Base-by-base conservation (phyloP, 2,113 vertebrate genomes). In the Malurus alboscapulatus region DNA sequence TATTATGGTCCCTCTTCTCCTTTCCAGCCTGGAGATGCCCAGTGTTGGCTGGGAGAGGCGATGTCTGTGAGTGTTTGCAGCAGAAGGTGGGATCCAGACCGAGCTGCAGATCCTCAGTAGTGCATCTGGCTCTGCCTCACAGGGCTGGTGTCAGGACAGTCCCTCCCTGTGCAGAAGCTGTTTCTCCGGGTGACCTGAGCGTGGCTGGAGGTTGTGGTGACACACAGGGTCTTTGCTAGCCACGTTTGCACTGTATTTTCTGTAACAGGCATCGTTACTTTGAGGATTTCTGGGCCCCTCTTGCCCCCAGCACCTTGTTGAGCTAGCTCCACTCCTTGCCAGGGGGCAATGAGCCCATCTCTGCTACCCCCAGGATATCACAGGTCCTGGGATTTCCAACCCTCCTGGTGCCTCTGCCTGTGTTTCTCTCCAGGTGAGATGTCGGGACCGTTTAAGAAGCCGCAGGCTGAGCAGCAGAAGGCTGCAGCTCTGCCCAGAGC, bases 391-490 rank as follows among this genome's bases (percentile, higher is more conserved):
- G 8, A 50, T 85, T 91, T 81, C 67, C 38, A 30, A 24, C 42
- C 10, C 9, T 16, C 40, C 40, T 29, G 53, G 19, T 18, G 34
- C 15, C 14, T 80, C 17, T 54, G 80, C 38, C 54, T 18, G 11
- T 53, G 55, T 82, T 77, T 66, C 4, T 63, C 29, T 10, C 66
- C 11, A 47, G 59, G 68, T 69, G 93, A 63, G 83, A 3, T 61
- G 69, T 44, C 61, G 86, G 86, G 29, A 55, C 24, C 10, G 0
- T 88, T 86, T 63, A 9, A 63, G 55, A 25, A n/a, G 57, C 90
- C 80, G 83, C 85, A 88, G 88, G 72, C 59, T 88, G 92, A 95
- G 86, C 65, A 71, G 83, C 86, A 88, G 76, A 90, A 66, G 29
- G 65, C 92, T 77, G 85, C 7, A 8, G 87, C 84, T 84, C 77